Evolutionary conservation across 2,888 invertebrate species (phyloP), one percentile per base, ranked within the genome.

Genomic region (Marronus borbonicus): DNA sequence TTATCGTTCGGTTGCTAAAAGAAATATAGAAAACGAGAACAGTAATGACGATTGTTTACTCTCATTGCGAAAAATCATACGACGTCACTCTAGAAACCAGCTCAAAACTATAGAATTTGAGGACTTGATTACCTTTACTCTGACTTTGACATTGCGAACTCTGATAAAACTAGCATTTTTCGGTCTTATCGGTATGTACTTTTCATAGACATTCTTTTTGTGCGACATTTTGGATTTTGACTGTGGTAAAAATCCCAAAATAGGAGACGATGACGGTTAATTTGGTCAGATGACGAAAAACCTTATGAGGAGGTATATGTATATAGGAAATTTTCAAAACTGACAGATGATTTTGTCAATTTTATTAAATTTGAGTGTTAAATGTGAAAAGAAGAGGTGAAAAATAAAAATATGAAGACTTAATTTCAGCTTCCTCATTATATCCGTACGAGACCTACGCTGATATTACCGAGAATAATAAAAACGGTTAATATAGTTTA

Each of bases 1-100:
- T 91, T 92, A 7, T 92, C 92, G 83, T 90, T 89, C 77, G 87
- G 86, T 24, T 83, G 83, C 89, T 90, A 80, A 74, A 85, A 44
- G 12, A 44, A 12, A 12, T 0, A 36, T 36, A 44, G 8, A 44
- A 12, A 84, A 64, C 17, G 82, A 80, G 3, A 31, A 28, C 12
- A 14, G 31, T 12, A 8, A 62, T 4, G 7, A 10, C 28, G 24
- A 62, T 62, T 31, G 62, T 28, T 75, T 75, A 69, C 39, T 66
- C 65, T 76, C 76, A 31, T 44, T 44, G 44, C 31, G 44, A 10
- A 60, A 78, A 75, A 69, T 49, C 39, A 64, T n/a, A 69, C n/a
- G 39, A 70, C 70, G 52, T 75, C 52, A 60, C 66, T 64, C 17
- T 52, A 17, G 36, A 69, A 44, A 24, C 31, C 31, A 17, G 17